Base-by-base conservation (phyloP, 2,797 vertebrate genomes). In the Fundulus diaphanus region DNA sequence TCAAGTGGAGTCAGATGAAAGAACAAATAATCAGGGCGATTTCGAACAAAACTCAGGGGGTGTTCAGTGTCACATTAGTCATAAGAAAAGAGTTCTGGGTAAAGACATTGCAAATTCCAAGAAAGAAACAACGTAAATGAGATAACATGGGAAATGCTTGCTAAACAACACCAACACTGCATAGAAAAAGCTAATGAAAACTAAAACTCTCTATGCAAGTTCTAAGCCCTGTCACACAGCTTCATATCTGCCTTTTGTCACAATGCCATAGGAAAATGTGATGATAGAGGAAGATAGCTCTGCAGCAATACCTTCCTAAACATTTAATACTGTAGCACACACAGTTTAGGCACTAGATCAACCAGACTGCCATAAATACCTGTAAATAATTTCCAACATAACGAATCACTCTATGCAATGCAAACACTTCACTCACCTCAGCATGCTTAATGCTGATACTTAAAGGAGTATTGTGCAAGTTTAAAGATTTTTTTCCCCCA, bases 1-100 rank as follows among this genome's bases (percentile, higher is more conserved):
- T 85, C 59, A 66, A 89, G 88, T 90, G 75, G 74, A 87, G 81
- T 80, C 73, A 74, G 86, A 88, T 74, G 74, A 76, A 83, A 78
- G 79, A 76, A 76, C 81, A 87, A 84, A 86, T 83, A 85, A 82
- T n/a, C 24, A 65, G 61, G 22, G 27, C 11, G 13, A 49, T 31
- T 48, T 31, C 27, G 27, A 20, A 31, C 33, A 6, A 49, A 69
- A 33, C 67, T 49, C 29, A 42, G 74, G 59, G 74, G 69, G 73
- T 78, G 72, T 73, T 71, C 67, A 52, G 44, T 65, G 68, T 78
- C 70, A 70, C 48, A 68, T 82, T 81, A 79, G 77, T 82, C 56
- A 65, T 35, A 15, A n/a, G 40, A 18, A 71, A 76, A 65, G 56
- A 74, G 76, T 74, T 29, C 27, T 24, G 20, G 12, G 29, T 81